Evolutionary conservation across 2,797 vertebrate species (phyloP).

Genomic region (Thripadectes ignobilis): DNA sequence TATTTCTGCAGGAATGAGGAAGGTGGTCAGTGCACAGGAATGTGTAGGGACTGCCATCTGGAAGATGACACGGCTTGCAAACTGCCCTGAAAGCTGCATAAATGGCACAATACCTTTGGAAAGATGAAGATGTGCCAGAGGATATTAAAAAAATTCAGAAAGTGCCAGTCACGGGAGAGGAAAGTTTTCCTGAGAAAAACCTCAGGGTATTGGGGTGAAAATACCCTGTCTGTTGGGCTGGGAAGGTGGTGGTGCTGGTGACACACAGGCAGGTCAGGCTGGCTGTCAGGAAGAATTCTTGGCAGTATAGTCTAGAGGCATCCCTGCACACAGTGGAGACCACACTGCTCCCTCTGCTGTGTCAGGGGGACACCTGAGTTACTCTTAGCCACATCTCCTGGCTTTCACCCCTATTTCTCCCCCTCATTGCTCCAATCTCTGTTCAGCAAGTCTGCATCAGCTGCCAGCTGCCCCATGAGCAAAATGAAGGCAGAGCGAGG

Average conservation of each 20-base stretch:
- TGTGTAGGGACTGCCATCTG: neutral
- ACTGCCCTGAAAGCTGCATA: neutral
- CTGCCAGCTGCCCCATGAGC: neutral
- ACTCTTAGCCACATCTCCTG: neutral
- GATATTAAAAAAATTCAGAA: neutral
- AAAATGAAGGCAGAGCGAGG: neutral
- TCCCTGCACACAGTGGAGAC: fast-evolving
- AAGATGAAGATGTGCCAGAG: neutral
- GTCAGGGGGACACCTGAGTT: too few relatives aligned
- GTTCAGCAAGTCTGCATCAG: neutral
- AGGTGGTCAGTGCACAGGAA: neutral
- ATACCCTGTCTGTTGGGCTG: neutral
- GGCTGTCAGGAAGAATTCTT: neutral
- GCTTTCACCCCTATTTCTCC: neutral
- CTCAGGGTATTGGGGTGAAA: neutral
- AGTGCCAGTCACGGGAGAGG: neutral
- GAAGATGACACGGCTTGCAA: neutral
- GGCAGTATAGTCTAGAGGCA: neutral
- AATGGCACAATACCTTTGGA: fast-evolving
- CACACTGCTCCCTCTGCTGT: fast-evolving
- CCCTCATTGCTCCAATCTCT: fast-evolving
- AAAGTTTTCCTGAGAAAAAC: neutral
- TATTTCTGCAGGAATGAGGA: neutral
- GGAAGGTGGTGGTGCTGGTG: neutral
- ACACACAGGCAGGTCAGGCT: neutral